Evolutionary conservation across 1,140 invertebrate genomes (phyloP).

Genomic region (Aphelinus atriplicis): DNA sequence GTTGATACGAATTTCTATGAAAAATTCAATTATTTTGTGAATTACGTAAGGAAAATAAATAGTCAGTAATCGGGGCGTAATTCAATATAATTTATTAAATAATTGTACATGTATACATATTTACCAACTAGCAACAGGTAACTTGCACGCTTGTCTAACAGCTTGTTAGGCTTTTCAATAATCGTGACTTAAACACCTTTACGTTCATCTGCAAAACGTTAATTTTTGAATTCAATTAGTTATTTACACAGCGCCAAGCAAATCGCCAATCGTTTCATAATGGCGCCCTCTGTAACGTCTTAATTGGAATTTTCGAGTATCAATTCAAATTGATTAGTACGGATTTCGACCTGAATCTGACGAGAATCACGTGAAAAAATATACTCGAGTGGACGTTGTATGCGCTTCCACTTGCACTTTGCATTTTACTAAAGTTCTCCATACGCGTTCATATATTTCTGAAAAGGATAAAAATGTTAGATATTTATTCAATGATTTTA

Average conservation of each 20-base stretch:
- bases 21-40: constrained; percentile 21
- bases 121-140: constrained; percentile 46
- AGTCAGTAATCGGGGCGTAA: constrained; percentile 26
- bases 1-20: neutral
- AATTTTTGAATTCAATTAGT: constrained; percentile 31
- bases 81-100: constrained; percentile 57
- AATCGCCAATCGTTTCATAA: constrained; percentile 29
- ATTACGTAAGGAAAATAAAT: neutral
- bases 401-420: constrained; percentile 4
- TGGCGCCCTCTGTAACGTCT: neutral
- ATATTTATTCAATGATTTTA: too few species aligned
- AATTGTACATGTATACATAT: constrained; percentile 49
- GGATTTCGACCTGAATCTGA: constrained; percentile 14
- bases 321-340: constrained; percentile 9
- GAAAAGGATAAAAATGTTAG: neutral
- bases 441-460: neutral
- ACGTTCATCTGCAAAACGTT: constrained; percentile 21
- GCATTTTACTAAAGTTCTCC: constrained; percentile 3
- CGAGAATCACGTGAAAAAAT: constrained; percentile 8
- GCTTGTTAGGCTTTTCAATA: constrained; percentile 19
- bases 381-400: constrained; percentile 7
- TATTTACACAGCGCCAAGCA: constrained; percentile 46
- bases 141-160: neutral
- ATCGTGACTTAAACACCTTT: constrained; percentile 1
- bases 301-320: constrained; percentile 3